A percentile compares a stretch with the other conserved stretches of the same genome.
phyloP scores from a whole-genome alignment of 2,797 vertebrate genomes.

The Danio albolineatus region DNA sequence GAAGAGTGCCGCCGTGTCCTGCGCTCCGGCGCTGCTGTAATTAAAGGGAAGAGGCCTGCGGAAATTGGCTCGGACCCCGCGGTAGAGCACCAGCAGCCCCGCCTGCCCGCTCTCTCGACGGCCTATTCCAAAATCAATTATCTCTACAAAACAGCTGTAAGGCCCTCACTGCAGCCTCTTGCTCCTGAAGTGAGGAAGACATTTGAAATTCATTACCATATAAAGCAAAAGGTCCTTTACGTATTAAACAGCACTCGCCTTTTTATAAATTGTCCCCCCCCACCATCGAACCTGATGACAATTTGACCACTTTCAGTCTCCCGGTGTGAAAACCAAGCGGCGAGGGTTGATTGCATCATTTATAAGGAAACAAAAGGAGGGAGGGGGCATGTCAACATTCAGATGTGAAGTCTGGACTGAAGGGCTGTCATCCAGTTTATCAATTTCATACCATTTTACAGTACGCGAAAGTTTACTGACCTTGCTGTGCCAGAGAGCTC shows the following conservation, averaged over 20 bases:
- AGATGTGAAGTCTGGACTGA: slow-evolving; percentile 40
- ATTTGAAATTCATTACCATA: slow-evolving; percentile 82
- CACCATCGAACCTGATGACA: slow-evolving; percentile 57
- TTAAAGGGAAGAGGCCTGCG: slow-evolving; percentile 81
- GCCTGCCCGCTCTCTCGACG: slow-evolving; percentile 78
- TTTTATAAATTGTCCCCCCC: slow-evolving; percentile 58
- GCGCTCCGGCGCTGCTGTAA: slow-evolving; percentile 73
- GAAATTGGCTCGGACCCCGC: slow-evolving; percentile 74
- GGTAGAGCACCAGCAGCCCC: slow-evolving; percentile 70
- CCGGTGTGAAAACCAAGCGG: slow-evolving; percentile 59
- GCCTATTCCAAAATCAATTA: slow-evolving; percentile 86
- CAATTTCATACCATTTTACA: slow-evolving; percentile 18
- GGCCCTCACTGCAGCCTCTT: slow-evolving; percentile 76
- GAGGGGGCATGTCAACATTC: slow-evolving; percentile 47
- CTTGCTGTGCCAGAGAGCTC: slow-evolving; percentile 26
- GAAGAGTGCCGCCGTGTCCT: slow-evolving; percentile 36
- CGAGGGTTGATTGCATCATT: slow-evolving; percentile 64
- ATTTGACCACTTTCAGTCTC: slow-evolving; percentile 61
- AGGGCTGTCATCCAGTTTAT: slow-evolving; percentile 18
- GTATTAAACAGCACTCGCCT: slow-evolving; percentile 74
- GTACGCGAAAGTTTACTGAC: slow-evolving; percentile 49
- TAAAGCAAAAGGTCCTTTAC: slow-evolving; percentile 77
- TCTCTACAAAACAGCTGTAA: slow-evolving; percentile 82
- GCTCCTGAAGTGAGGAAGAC: slow-evolving; percentile 82
- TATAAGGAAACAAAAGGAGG: slow-evolving; percentile 59